Base-by-base conservation (phyloP, 2,888 invertebrate genomes). In the Drosophila mayaguana region DNA sequence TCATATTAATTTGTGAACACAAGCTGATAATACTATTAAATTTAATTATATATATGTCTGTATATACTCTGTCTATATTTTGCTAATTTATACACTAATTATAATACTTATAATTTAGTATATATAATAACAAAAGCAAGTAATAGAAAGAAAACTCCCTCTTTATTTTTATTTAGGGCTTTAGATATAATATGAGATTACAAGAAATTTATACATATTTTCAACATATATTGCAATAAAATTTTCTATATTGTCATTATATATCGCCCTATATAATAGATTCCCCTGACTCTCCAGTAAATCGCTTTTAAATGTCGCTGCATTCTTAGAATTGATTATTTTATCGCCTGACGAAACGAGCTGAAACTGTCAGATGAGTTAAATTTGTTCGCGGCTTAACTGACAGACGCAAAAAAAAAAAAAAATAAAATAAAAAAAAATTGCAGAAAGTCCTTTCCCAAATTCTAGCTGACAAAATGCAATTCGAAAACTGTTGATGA, bases 311-410 rank as follows among this genome's bases (percentile, higher is more conserved):
- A 18, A 34, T 11, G 14, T 22, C 18, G 11, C 14, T 1, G 38
- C 38, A 22, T 64, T 66, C 9, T n/a, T 8, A 22, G n/a, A 32
- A 36, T 36, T 20, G 9, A 57, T 40, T 2, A 40, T 59, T 68
- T 40, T 59, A 67, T 67, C 68, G 22, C 38, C 48, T 38, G n/a
- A 12, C 40, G 5, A 14, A 53, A 53, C 51, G 48, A 51, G 16
- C 38, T 42, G 18, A 53, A 60, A 53, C 28, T 38, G 46, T 55
- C 18, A 42, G 38, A 55, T 59, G 55, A 51, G 36, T 46, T 3
- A 56, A 69, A 69, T 75, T 74, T 60, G 34, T 56, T 57, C 70
- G 12, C 36, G 42, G 32, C 51, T 75, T 63, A 62, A 51, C 40
- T 51, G 38, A 22, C 55, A 62, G 22, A 38, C 55, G 57, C 61